phyloP scores from a whole-genome alignment of 1,140 invertebrate genomes.

The Agrypnia vestita region DNA sequence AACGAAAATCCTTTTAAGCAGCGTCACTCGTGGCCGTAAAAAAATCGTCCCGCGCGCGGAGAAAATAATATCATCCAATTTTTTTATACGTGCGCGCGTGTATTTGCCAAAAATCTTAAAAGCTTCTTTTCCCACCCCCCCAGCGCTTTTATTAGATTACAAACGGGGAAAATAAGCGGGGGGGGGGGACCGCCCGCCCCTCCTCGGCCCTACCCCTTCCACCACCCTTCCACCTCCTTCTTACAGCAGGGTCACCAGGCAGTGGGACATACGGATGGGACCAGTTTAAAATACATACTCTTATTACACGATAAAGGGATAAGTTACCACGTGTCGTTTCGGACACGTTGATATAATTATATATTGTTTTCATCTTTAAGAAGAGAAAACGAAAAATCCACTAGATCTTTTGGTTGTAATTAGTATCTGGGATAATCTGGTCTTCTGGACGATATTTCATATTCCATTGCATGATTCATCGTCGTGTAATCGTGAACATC shows the following conservation, averaged over 20 bases:
- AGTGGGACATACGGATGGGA: not conserved
- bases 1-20: slow-evolving; percentile 2
- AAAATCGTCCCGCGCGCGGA: slow-evolving; percentile 18
- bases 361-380: too few relatives aligned
- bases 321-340: too few relatives aligned
- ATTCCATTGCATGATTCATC: too few relatives aligned
- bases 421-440: too few relatives aligned
- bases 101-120: slow-evolving; percentile 54
- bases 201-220: not conserved
- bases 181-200: slow-evolving; percentile 11
- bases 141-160: slow-evolving; percentile 55
- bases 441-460: too few relatives aligned
- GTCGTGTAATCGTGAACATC: too few relatives aligned
- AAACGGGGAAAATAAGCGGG: slow-evolving; percentile 38
- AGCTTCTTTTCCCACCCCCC: slow-evolving; percentile 47
- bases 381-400: too few relatives aligned
- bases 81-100: slow-evolving; percentile 35
- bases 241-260: slow-evolving; percentile 23
- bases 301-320: too few relatives aligned
- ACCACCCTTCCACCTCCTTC: not conserved
- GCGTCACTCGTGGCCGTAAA: slow-evolving; percentile 9
- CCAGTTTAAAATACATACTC: too few relatives aligned
- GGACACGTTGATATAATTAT: too few relatives aligned
- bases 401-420: too few relatives aligned
- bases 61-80: slow-evolving; percentile 45